phyloP scores from a whole-genome alignment of 2,888 invertebrate genomes.

The Pediacus dermestoides region DNA sequence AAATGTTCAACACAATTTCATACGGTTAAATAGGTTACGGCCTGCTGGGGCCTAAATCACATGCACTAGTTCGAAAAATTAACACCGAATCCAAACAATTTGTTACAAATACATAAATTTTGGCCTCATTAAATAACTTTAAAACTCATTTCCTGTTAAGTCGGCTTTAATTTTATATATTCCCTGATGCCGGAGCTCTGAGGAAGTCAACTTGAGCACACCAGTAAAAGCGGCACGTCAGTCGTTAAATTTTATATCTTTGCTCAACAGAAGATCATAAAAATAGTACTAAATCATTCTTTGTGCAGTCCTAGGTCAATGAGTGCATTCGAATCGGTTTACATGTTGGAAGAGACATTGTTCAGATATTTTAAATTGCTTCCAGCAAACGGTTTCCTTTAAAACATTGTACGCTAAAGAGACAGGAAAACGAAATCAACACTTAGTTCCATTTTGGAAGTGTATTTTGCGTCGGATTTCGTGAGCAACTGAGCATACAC shows the following conservation, averaged over 20 bases:
- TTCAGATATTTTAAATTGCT: too few relatives aligned
- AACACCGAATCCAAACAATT: conserved; percentile 16
- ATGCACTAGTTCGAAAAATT: not conserved
- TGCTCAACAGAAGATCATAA: conserved; percentile 13
- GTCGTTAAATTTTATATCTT: conserved; percentile 6
- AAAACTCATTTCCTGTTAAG: conserved; percentile 20
- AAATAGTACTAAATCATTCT: conserved; percentile 14
- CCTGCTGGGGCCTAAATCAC: too few relatives aligned
- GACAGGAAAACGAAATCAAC: too few relatives aligned
- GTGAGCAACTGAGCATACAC: too few relatives aligned
- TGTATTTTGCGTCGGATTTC: too few relatives aligned
- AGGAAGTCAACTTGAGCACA: conserved; percentile 10
- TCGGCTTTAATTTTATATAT: conserved; percentile 14
- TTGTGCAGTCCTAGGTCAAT: conserved; percentile 11
- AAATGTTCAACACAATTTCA: too few relatives aligned
- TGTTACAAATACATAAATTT: conserved; percentile 16
- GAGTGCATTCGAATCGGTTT: not conserved
- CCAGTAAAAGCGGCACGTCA: conserved; percentile 4
- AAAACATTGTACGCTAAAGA: too few relatives aligned
- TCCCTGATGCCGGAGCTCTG: conserved; percentile 8
- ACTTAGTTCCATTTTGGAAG: too few relatives aligned
- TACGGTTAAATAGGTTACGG: too few relatives aligned
- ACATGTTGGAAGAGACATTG: too few relatives aligned
- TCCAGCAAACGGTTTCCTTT: too few relatives aligned
- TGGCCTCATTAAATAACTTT: conserved; percentile 19